Evolutionary conservation across 2,888 invertebrate genomes (phyloP), one percentile per base, ranked within the genome.

Genomic region (Zygogramma bicolorata): DNA sequence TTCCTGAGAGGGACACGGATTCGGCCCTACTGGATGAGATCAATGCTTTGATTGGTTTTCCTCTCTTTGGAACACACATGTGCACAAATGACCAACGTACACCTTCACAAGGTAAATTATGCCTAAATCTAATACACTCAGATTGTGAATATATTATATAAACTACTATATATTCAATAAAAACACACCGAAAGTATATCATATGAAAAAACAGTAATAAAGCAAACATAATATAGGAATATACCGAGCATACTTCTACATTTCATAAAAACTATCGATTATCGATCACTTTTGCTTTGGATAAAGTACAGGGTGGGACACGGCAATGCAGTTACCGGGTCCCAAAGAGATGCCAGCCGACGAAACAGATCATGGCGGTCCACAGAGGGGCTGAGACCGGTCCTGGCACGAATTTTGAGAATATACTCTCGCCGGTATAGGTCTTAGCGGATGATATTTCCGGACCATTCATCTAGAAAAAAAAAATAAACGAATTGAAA

Each of bases 281-380:
- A 74, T 81, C 82, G 81, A 85, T 84, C 84, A 84, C 85, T 84
- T 83, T 80, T 81, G 84, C 86, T 86, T 86, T 86, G 85, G 86
- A 83, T 84, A 83, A 84, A 82, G 80, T 83, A 80, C 79, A 34
- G 77, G 74, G 66, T 71, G 61, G 70, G 59, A 59, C 68, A 42
- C 67, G 74, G 70, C 73, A 73, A 77, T 71, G 75, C 77, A 85
- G 88, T 90, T 91, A 81, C 78, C 80, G 81, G 22, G 75, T 79
- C 86, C 88, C 90, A 75, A 91, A 88, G 57, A 91, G 85, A 80
- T 90, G 90, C 91, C 91, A 92, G 10, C 92, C 91, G 3, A 92
- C 88, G 84, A 91, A 88, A 82, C 91, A 89, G 67, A 92, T 88
- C 29, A 92, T 90, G 3, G 91, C 91, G 2, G 91, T 91, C 87